Base-by-base conservation (phyloP, 2,797 vertebrate species). In the Sebastes taczanowskii region DNA sequence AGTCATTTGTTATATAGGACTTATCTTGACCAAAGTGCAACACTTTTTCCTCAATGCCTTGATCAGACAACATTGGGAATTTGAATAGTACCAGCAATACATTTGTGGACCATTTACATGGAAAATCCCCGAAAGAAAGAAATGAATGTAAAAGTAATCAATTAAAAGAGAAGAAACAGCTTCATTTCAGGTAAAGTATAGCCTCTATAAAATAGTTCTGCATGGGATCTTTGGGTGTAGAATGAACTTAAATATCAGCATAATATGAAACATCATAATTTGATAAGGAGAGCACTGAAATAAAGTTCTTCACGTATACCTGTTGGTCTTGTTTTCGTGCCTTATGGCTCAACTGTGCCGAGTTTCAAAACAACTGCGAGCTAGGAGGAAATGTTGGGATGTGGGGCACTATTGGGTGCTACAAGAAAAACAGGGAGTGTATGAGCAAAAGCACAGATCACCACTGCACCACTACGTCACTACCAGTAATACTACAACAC, bases 391-490 rank as follows among this genome's bases (percentile, higher is more conserved):
- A 70, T 80, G 20, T 68, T 38, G 18, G 38, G 46, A 82, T 59
- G 27, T 77, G 64, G 77, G 69, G 59, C 74, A 84, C 69, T 78
- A 83, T 67, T 81, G 72, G 80, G 18, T 11, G 20, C 67, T 35
- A 65, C 35, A 86, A 79, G 53, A 74, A 80, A 77, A 74, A 71
- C 68, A 84, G 46, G 76, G 62, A 88, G 66, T 72, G 72, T 83
- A 72, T 82, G 66, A 88, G 70, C 58, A 81, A 83, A 77, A 87
- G 69, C 74, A 80, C 53, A 75, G 69, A 87, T 85, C 72, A 81
- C 55, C 85, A 86, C 85, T 92, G 88, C 92, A 91, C 76, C 81
- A 86, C 75, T 88, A 86, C 78, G 67, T 88, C 87, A 89, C 83
- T 71, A 72, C 74, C 77, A 85, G 68, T 81, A 64, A 78, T 46